phyloP scores from a whole-genome alignment of 2,113 vertebrate genomes.

The Pterocles burchelli region DNA sequence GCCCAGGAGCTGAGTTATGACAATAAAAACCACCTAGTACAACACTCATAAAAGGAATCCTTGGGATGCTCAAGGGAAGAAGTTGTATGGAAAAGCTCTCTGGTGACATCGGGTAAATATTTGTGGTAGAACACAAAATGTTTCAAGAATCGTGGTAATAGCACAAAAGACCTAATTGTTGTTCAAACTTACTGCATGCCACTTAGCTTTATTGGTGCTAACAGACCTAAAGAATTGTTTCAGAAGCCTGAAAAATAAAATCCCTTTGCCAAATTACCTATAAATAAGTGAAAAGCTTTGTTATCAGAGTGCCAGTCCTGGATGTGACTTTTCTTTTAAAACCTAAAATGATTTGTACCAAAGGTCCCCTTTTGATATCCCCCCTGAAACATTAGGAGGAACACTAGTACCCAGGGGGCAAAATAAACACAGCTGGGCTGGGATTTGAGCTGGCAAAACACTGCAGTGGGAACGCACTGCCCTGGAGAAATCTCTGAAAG shows the following conservation, averaged over 20 bases:
- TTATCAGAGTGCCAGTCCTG: background rate
- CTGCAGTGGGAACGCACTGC: conserved; percentile 15
- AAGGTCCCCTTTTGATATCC: conserved; percentile 32
- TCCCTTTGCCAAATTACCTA: background rate
- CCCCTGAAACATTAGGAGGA: background rate
- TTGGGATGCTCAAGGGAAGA: background rate
- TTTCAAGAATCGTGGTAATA: background rate
- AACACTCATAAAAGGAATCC: background rate
- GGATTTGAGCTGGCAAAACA: conserved; percentile 29
- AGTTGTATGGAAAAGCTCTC: background rate
- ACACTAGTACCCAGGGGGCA: background rate
- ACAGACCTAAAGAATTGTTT: background rate
- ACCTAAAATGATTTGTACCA: background rate
- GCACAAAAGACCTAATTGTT: background rate
- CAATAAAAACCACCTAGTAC: background rate
- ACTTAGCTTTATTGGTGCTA: background rate
- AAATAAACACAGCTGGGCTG: conserved; percentile 47
- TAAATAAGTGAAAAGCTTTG: background rate
- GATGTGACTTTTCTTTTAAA: conserved; percentile 21
- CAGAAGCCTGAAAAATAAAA: background rate
- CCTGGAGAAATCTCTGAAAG: conserved; percentile 38
- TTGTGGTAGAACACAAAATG: background rate
- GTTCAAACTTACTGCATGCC: background rate
- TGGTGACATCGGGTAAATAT: background rate
- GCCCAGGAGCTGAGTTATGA: background rate